A percentile compares a stretch with the other conserved stretches of the same genome.
Evolutionary conservation across 2,797 vertebrate genomes (phyloP).

Genomic region (Nyctalus aviator): DNA sequence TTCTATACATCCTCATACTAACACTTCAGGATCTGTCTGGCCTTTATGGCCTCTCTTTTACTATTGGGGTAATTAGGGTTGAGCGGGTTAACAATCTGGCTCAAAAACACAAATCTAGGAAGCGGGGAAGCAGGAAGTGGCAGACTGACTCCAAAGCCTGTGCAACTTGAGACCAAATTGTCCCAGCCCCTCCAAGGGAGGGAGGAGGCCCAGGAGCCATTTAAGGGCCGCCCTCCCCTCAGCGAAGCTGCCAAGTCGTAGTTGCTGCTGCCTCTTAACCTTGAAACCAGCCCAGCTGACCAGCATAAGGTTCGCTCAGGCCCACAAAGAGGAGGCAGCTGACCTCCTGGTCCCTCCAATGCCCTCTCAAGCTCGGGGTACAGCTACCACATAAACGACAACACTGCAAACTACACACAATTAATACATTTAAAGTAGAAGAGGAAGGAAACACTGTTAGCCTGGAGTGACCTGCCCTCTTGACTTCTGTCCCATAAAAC

Average conservation of each 20-base stretch:
- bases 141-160: not conserved
- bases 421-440: too few relatives aligned
- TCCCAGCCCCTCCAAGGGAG: not conserved
- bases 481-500: not conserved
- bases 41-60: not conserved
- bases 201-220: not conserved
- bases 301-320: not conserved
- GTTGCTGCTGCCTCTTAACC: not conserved
- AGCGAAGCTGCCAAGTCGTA: not conserved
- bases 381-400: too few relatives aligned
- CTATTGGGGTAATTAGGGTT: not conserved
- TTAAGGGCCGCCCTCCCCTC: not conserved
- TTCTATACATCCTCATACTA: not conserved
- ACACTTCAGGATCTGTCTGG: not conserved
- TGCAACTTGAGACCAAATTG: not conserved
- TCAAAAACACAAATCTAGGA: not conserved
- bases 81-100: not conserved
- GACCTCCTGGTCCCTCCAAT: not conserved
- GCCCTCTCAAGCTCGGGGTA: fast-evolving
- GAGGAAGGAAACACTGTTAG: too few relatives aligned
- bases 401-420: too few relatives aligned
- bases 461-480: too few relatives aligned
- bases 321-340: not conserved
- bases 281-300: not conserved
- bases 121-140: not conserved